Percentiles rank a stretch among this genome's conserved stretches.
phyloP scores from a whole-genome alignment of 2,797 vertebrate genomes.

The Gambelia wislizenii region DNA sequence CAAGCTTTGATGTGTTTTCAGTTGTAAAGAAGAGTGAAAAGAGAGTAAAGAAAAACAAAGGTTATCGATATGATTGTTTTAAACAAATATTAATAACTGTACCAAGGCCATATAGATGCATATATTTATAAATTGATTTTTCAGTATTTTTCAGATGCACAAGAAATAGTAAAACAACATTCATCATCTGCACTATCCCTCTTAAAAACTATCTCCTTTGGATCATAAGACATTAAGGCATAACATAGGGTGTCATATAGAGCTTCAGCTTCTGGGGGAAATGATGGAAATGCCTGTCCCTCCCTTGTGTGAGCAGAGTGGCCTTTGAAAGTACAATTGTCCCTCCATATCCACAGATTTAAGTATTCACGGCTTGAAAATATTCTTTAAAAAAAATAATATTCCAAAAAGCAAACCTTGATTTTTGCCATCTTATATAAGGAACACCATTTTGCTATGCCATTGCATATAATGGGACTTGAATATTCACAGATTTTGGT shows the following conservation, averaged over 20 bases:
- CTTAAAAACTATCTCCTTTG: too few relatives aligned
- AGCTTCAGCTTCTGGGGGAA: not conserved
- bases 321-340: not conserved
- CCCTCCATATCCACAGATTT: too few relatives aligned
- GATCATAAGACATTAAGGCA: not conserved
- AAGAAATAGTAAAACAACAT: not conserved
- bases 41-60: not conserved
- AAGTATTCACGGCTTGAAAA: too few relatives aligned
- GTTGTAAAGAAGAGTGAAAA: not conserved
- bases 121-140: not conserved
- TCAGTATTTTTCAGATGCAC: not conserved
- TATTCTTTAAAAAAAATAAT: too few relatives aligned
- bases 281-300: not conserved
- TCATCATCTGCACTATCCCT: too few relatives aligned
- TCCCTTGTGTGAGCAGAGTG: not conserved
- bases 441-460: too few relatives aligned
- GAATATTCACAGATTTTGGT: too few relatives aligned
- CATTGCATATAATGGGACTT: too few relatives aligned
- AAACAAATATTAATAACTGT: not conserved
- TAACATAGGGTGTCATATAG: not conserved
- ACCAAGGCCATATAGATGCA: not conserved
- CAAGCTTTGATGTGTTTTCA: not conserved
- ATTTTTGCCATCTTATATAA: too few relatives aligned
- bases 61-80: not conserved
- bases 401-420: too few relatives aligned